A percentile compares a stretch with the other conserved stretches of the same genome.
These are phyloP conservation scores for Acanthochromis polyacanthus DNA, from an alignment of 2,113 vertebrate species.

Conservation along the genomic window DNA sequence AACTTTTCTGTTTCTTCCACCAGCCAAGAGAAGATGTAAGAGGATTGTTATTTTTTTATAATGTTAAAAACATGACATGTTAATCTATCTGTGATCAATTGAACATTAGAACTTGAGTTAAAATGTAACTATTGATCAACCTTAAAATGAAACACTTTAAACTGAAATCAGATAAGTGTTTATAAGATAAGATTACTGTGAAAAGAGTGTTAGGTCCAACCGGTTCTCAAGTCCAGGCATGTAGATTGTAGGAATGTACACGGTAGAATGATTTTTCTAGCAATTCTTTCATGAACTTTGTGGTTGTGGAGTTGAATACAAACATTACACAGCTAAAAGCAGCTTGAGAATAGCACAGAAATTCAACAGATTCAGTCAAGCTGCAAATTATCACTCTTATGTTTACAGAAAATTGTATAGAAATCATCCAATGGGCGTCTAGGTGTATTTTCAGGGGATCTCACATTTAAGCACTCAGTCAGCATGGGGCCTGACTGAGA, in stretches of 20 bases:
- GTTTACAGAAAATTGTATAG: too few relatives aligned
- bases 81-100: neutral
- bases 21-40: slow-evolving; percentile 89
- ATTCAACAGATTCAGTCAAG: too few relatives aligned
- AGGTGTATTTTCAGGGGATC: neutral
- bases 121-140: neutral
- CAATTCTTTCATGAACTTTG: neutral
- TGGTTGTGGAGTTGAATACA: neutral
- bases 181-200: neutral
- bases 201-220: neutral
- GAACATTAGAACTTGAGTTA: neutral
- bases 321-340: too few relatives aligned
- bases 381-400: too few relatives aligned
- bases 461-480: neutral
- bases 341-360: too few relatives aligned
- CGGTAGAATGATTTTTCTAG: neutral
- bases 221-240: neutral
- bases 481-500: neutral
- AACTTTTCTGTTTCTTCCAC: slow-evolving; percentile 90
- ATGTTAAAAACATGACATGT: neutral
- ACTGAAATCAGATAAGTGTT: slow-evolving; percentile 8
- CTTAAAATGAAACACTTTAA: neutral
- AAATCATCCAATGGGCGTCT: neutral
- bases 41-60: too few relatives aligned
- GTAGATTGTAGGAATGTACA: neutral